Conservation (phyloP, 2,888 invertebrate genomes). For the Macaria liturata region DNA sequence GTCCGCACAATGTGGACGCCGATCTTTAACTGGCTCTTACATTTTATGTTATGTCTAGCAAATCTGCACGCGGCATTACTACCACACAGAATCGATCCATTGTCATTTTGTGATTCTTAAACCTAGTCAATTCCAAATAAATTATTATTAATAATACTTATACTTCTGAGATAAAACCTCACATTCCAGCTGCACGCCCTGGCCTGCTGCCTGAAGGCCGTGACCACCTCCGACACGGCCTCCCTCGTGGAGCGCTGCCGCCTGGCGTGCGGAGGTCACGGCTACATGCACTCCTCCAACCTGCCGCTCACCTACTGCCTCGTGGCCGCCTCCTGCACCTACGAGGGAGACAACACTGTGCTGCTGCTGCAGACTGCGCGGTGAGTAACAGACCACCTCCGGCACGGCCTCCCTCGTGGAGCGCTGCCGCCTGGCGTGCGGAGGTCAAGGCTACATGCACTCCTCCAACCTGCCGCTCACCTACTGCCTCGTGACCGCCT, state of each 20-base stretch:
- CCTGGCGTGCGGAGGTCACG: conserved; percentile 97
- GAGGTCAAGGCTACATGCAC: conserved; percentile 97
- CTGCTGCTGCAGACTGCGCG: conserved; percentile 94
- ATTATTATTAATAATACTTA: no score
- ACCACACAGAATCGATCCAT: no score
- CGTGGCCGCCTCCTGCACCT: conserved; percentile 94
- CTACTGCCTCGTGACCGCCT: conserved; percentile 92
- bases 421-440: conserved; percentile 93
- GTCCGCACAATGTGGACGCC: no score
- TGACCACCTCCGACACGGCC: conserved; percentile 89
- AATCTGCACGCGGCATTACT: no score
- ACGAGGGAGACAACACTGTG: conserved; percentile 98
- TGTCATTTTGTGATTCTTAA: no score
- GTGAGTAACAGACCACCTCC: conserved; percentile 76
- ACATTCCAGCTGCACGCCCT: conserved; percentile 90
- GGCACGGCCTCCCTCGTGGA: conserved; percentile 90
- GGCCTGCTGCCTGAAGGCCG: conserved; percentile 95
- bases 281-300: conserved; percentile 94
- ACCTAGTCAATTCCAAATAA: no score
- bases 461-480: conserved; percentile 93
- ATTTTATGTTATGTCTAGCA: no score
- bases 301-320: conserved; percentile 92
- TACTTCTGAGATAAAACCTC: no score
- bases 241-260: conserved; percentile 91
- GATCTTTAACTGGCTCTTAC: no score